Evolutionary conservation across 23 tunicate genomes (phyloP).

Genomic region (Oikopleura vanhoeffeni): DNA sequence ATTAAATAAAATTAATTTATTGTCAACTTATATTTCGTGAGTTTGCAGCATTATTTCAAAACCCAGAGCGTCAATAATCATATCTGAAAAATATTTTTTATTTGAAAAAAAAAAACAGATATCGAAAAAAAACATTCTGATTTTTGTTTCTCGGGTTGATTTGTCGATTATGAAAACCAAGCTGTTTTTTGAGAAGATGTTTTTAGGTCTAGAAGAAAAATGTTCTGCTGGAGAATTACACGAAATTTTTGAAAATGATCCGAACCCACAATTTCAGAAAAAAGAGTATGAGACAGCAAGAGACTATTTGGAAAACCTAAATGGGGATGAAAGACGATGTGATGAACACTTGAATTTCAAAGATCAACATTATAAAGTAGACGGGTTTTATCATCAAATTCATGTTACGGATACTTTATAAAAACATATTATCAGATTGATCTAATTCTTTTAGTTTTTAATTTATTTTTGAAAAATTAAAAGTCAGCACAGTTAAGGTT

Average conservation of each 20-base stretch:
- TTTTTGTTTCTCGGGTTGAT: too few species aligned
- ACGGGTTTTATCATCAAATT: background rate
- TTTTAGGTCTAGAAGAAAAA: constrained; percentile 5
- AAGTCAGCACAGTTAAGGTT: too few species aligned
- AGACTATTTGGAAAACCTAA: background rate
- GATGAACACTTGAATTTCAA: background rate
- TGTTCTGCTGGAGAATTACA: background rate
- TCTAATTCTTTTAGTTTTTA: too few species aligned
- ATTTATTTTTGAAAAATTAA: too few species aligned
- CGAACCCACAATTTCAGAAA: background rate
- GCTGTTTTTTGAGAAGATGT: background rate
- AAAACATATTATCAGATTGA: too few species aligned
- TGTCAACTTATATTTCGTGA: too few species aligned
- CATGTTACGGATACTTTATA: background rate
- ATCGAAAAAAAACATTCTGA: too few species aligned
- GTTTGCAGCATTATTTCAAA: too few species aligned
- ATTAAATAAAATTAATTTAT: too few species aligned
- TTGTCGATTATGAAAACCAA: background rate
- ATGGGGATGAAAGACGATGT: background rate
- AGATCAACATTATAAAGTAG: background rate
- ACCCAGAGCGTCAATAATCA: too few species aligned
- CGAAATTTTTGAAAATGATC: background rate
- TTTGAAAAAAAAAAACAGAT: too few species aligned
- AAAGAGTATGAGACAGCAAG: background rate
- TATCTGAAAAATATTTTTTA: too few species aligned